Conservation (phyloP, 2,888 invertebrate genomes). For the Polyommatus icarus region DNA sequence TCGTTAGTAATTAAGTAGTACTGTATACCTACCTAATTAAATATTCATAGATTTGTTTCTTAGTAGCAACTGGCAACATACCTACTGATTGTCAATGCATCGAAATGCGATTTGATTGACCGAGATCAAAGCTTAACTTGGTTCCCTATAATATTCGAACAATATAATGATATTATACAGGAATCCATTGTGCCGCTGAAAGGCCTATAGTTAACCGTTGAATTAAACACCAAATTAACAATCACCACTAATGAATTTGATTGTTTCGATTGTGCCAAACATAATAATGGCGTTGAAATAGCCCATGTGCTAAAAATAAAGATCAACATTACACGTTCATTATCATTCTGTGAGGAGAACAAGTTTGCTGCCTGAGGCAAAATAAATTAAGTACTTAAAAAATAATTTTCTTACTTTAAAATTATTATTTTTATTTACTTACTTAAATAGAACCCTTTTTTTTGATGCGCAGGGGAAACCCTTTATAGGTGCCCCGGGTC, state of each 20-base stretch:
- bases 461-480: no score
- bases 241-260: constrained; percentile 22
- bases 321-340: background rate
- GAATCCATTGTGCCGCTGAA: constrained; percentile 11
- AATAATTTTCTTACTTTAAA: no score
- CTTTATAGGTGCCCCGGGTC: no score
- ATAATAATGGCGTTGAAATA: constrained; percentile 16
- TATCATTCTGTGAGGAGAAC: background rate
- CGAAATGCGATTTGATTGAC: background rate
- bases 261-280: constrained; percentile 19
- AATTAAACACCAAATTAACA: constrained; percentile 16
- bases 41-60: background rate
- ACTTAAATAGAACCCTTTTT: no score
- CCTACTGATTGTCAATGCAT: background rate
- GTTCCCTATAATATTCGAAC: constrained; percentile 21
- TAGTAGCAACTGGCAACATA: background rate
- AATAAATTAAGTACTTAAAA: no score
- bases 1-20: no score
- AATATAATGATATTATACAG: constrained; percentile 20
- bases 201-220: constrained; percentile 15
- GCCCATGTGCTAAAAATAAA: background rate
- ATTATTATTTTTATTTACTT: no score
- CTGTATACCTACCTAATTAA: no score
- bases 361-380: no score
- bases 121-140: background rate